phyloP scores from a whole-genome alignment of 2,113 vertebrate species.

The Anseranas semipalmata region DNA sequence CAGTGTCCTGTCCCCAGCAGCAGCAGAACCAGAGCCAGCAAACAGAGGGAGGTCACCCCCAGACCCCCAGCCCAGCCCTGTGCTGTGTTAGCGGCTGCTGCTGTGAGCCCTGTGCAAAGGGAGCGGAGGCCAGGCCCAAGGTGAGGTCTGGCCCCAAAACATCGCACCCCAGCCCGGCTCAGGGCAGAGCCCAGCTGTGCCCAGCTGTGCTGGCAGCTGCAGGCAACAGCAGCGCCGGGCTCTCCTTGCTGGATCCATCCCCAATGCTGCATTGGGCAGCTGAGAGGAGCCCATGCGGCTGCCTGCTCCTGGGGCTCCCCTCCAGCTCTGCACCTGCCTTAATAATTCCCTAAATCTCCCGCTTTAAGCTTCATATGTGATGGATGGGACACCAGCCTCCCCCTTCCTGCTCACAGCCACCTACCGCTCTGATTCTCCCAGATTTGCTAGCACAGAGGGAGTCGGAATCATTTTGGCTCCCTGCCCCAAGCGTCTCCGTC shows the following conservation, averaged over 20 bases:
- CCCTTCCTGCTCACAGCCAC: neutral
- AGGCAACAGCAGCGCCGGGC: neutral
- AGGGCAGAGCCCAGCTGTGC: neutral
- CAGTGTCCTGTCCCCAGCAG: neutral
- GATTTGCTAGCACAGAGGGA: neutral
- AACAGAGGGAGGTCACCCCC: neutral
- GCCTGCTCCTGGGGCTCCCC: neutral
- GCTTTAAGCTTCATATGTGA: accelerated
- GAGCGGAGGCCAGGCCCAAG: neutral
- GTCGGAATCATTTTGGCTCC: neutral
- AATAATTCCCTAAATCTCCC: neutral
- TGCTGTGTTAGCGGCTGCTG: accelerated
- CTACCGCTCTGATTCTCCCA: neutral
- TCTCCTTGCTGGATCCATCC: neutral
- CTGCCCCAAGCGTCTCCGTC: neutral
- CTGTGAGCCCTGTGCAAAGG: neutral
- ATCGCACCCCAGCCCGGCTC: neutral
- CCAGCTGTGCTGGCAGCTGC: neutral
- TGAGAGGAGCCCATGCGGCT: neutral
- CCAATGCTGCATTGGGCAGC: neutral
- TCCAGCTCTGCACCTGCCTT: neutral
- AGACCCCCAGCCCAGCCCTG: neutral
- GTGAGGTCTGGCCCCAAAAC: neutral
- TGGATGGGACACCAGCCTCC: too few relatives aligned
- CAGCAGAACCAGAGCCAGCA: neutral